Base-by-base conservation (phyloP, 1,140 invertebrate species). In the Archivesica marissinica region DNA sequence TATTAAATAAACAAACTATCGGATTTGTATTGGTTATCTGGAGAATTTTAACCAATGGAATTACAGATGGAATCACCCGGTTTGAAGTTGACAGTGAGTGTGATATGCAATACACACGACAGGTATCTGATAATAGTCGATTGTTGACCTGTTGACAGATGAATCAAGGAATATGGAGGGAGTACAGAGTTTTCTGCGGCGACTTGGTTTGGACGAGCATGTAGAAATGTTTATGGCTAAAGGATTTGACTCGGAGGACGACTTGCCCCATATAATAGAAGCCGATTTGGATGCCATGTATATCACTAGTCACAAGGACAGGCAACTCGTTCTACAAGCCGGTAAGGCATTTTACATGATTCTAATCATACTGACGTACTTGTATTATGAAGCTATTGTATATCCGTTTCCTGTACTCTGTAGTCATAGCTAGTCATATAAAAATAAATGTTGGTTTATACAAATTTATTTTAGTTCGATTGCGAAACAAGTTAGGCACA, bases 221-320 rank as follows among this genome's bases (percentile, higher is more conserved):
- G 88, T 86, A 47, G 88, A 92, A 20, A 91, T 91, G 77, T 93
- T 93, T 83, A 30, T 87, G 0, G 87, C 88, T 13, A 91, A 92
- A 72, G 92, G 92, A 0, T 93, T 88, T 56, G 91, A 92, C 66
- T 85, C 77, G 11, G 91, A 92, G 52, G 85, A 85, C 2, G 92
- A 93, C 72, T 72, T 93, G 44, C 56, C 70, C 13, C 33, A 89
- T 50, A 35, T 93, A 2, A 81, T 84, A 23, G 56, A 76, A 7
- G 77, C 88, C 11, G 92, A 93, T 79, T 72, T 93, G 38, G 87
- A 90, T 64, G 50, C 72, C 2, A 88, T 93, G 88, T 77, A 75
- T 13, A 91, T 93, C 11, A 84, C 66, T n/a, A 86, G 90, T 50
- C 38, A 77, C 17, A 79, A 84, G 33, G 84, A 90, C 54, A 81